phyloP scores from a whole-genome alignment of 2,797 vertebrate species.

The Margarornis squamiger region DNA sequence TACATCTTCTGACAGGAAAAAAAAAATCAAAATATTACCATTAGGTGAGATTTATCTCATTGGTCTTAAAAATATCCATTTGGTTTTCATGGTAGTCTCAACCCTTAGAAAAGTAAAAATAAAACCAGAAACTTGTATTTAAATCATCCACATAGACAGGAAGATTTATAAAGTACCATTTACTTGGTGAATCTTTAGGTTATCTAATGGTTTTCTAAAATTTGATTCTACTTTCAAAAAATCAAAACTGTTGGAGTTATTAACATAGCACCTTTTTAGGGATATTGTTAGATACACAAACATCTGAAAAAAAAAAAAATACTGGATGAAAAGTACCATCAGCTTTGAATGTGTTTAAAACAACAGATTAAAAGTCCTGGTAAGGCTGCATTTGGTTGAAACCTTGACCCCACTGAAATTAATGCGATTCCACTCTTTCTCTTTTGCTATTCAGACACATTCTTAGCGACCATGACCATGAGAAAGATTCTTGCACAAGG shows the following conservation, averaged over 20 bases:
- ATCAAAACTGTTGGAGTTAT: background rate
- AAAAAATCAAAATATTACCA: background rate
- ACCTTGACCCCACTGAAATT: background rate
- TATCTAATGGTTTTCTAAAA: constrained; percentile 47
- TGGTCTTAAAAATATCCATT: background rate
- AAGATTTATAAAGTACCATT: background rate
- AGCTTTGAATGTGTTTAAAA: background rate
- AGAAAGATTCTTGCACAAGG: constrained; percentile 2
- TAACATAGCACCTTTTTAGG: background rate
- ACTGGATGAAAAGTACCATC: background rate
- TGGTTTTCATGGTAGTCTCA: background rate
- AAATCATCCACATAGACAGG: background rate
- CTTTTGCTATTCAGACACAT: background rate
- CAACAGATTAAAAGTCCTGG: background rate
- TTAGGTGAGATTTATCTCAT: background rate
- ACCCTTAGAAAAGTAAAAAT: background rate
- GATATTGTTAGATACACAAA: constrained; percentile 6
- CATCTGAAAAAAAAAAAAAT: background rate
- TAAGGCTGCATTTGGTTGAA: constrained; percentile 17
- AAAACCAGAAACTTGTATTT: background rate
- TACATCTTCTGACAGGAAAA: background rate
- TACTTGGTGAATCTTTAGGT: background rate
- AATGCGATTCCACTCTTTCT: constrained; percentile 5
- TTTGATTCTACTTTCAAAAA: constrained; percentile 23
- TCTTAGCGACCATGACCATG: background rate